phyloP scores from a whole-genome alignment of 2,113 vertebrate species.

The Ctenodactylus gundi region DNA sequence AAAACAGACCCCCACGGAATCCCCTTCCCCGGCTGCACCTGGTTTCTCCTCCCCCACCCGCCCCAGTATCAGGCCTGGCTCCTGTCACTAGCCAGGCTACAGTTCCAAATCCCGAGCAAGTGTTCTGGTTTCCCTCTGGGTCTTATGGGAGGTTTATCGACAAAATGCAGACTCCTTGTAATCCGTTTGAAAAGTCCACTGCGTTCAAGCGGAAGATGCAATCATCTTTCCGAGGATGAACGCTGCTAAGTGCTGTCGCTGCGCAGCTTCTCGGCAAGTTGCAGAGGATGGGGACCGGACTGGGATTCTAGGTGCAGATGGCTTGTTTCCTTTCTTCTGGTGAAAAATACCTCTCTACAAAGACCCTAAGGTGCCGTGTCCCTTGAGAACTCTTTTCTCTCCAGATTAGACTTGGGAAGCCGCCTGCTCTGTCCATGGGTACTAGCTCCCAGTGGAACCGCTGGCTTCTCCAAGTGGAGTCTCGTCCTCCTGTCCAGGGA shows the following conservation, averaged over 20 bases:
- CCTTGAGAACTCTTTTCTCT: constrained; percentile 24
- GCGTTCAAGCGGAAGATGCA: constrained; percentile 38
- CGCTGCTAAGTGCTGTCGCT: constrained; percentile 49
- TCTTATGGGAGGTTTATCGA: constrained; percentile 70
- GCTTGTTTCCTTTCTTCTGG: constrained; percentile 31
- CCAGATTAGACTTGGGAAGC: constrained; percentile 51
- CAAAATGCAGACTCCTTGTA: constrained; percentile 48
- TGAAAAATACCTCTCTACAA: constrained; percentile 26
- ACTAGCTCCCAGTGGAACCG: constrained; percentile 25
- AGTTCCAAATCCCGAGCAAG: constrained; percentile 68
- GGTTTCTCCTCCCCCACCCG: constrained; percentile 72
- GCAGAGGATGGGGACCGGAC: neutral
- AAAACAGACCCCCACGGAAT: neutral
- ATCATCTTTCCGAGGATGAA: neutral
- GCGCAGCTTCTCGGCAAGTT: neutral
- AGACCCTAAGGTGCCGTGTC: neutral
- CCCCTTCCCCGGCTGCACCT: constrained; percentile 73
- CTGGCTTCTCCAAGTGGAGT: neutral
- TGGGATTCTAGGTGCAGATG: neutral
- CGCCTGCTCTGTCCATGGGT: neutral
- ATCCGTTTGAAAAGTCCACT: constrained; percentile 61
- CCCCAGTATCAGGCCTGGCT: constrained; percentile 75
- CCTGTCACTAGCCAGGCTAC: constrained; percentile 76
- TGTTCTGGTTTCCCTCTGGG: constrained; percentile 78
- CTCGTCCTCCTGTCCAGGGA: constrained; percentile 2